Evolutionary conservation across 1,140 invertebrate genomes (phyloP).

Genomic region (Pygmarrhopalites habei): DNA sequence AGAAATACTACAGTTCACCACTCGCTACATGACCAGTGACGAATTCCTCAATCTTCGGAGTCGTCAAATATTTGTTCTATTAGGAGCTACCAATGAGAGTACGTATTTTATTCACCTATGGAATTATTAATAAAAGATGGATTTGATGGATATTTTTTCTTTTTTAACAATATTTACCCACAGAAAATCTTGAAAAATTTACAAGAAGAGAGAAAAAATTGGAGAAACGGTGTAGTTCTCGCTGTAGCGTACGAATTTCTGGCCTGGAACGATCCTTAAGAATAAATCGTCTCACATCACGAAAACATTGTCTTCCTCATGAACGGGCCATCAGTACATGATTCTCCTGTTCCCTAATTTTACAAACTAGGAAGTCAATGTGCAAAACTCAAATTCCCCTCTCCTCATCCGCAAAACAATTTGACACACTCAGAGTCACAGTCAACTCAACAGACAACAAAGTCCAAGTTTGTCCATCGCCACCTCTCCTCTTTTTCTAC

Average conservation of each 20-base stretch:
- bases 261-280: constrained; percentile 34
- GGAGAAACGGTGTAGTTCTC: constrained; percentile 29
- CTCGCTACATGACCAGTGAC: constrained; percentile 37
- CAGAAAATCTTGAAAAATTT: constrained; percentile 41
- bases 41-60: constrained; percentile 36
- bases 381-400: too few relatives aligned
- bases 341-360: neutral
- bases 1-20: constrained; percentile 37
- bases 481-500: too few relatives aligned
- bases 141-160: neutral
- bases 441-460: too few relatives aligned
- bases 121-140: neutral
- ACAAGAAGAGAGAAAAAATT: constrained; percentile 39
- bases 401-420: too few relatives aligned
- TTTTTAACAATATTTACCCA: constrained; percentile 1
- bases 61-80: constrained; percentile 39
- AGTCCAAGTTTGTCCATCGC: too few relatives aligned
- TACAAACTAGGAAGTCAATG: constrained; percentile 4
- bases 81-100: constrained; percentile 41
- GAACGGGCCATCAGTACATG: constrained; percentile 27
- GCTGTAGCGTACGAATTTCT: constrained; percentile 30
- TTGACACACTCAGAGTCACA: too few relatives aligned
- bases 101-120: constrained; percentile 17
- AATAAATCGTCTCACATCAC: constrained; percentile 22
- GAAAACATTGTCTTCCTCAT: constrained; percentile 23